Evolutionary conservation across 2,113 vertebrate genomes (phyloP).

Genomic region (Rafetus swinhoei): DNA sequence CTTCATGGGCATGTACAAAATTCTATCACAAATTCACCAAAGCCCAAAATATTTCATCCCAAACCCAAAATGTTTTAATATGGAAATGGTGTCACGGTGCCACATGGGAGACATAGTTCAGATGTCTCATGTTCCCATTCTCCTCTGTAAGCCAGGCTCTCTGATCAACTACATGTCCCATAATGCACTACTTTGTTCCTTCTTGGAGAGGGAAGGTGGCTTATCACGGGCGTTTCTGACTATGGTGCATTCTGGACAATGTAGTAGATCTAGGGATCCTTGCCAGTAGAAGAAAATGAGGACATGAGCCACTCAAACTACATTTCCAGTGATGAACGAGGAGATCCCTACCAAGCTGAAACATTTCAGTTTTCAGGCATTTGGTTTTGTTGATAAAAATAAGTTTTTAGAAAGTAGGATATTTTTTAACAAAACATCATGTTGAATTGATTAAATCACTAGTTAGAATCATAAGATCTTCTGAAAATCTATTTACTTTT

Average conservation of each 20-base stretch:
- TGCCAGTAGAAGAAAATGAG: neutral
- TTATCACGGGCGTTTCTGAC: neutral
- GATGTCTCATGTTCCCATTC: neutral
- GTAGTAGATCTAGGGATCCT: neutral
- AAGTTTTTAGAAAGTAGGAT: neutral
- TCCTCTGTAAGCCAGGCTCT: neutral
- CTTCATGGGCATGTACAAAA: too few relatives aligned
- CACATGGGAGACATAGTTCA: neutral
- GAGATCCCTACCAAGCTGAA: neutral
- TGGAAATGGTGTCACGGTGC: neutral
- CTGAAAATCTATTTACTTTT: neutral
- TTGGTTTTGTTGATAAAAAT: neutral
- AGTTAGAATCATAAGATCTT: neutral
- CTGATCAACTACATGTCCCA: neutral
- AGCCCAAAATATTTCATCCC: neutral
- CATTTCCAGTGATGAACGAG: neutral
- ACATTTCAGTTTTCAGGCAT: neutral
- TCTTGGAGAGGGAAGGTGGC: neutral
- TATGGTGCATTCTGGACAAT: neutral
- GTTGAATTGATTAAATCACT: neutral
- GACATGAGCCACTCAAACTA: neutral
- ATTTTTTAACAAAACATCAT: neutral
- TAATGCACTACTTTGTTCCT: neutral
- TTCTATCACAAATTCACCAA: too few relatives aligned
- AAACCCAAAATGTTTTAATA: neutral